Evolutionary conservation across 2,797 vertebrate genomes (phyloP).

Genomic region (Petrocephalus schoutedeni): DNA sequence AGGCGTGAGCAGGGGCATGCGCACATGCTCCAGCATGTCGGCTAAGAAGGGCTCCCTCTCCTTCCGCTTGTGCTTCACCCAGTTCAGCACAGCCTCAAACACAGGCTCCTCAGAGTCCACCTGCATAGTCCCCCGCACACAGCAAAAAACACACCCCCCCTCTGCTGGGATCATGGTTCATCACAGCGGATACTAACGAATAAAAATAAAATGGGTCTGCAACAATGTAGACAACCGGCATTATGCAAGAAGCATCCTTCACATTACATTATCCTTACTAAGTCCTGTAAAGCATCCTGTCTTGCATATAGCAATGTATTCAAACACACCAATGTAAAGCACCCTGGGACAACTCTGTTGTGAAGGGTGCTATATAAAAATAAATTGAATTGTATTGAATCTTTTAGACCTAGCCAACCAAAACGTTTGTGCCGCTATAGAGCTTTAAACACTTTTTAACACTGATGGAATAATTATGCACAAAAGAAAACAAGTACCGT

Average conservation of each 20-base stretch:
- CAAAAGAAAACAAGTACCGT: background rate
- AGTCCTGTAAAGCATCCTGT: background rate
- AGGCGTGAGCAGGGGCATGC: constrained; percentile 91
- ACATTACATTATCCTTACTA: background rate
- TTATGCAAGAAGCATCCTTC: background rate
- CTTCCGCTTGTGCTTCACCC: constrained; percentile 92
- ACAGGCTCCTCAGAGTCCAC: constrained; percentile 97
- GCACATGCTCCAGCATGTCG: constrained; percentile 88
- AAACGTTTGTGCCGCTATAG: background rate
- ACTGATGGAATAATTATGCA: background rate
- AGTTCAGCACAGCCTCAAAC: constrained; percentile 92
- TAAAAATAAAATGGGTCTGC: background rate
- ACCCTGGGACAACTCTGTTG: too few relatives aligned
- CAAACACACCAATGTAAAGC: too few relatives aligned
- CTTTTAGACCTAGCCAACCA: background rate
- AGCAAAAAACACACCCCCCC: background rate
- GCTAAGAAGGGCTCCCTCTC: constrained; percentile 82
- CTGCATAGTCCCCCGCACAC: constrained; percentile 49
- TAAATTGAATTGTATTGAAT: too few relatives aligned
- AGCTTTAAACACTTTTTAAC: background rate
- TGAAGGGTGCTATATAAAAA: too few relatives aligned
- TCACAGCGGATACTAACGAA: background rate
- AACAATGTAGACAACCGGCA: background rate
- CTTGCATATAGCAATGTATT: too few relatives aligned
- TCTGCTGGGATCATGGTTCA: background rate